Conservation (phyloP, 2,797 vertebrate species). For the Melanotaenia maccullochi region DNA sequence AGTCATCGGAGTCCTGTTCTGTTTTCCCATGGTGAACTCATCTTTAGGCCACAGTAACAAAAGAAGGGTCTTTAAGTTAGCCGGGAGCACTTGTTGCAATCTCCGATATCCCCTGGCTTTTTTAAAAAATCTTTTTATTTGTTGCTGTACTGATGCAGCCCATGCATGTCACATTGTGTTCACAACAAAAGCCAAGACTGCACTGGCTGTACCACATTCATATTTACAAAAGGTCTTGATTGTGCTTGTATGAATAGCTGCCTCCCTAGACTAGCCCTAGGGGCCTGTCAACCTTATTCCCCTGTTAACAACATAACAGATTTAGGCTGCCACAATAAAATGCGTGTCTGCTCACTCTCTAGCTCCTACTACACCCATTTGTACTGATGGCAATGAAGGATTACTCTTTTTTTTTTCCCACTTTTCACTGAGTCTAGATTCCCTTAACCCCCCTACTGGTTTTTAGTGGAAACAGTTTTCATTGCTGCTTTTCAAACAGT, state of each 20-base stretch:
- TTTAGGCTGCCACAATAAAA: constrained; percentile 64
- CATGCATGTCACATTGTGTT: constrained; percentile 61
- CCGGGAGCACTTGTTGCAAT: constrained; percentile 39
- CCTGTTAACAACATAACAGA: constrained; percentile 58
- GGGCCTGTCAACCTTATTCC: constrained; percentile 67
- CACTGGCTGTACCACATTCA: constrained; percentile 57
- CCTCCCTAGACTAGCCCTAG: constrained; percentile 50
- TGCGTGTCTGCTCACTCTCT: constrained; percentile 45
- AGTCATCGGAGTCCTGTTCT: not conserved
- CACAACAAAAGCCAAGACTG: constrained; percentile 66
- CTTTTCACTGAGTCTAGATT: constrained; percentile 48
- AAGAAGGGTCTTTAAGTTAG: constrained; percentile 42
- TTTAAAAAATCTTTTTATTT: constrained; percentile 43
- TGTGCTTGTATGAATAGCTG: constrained; percentile 71
- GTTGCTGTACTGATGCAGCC: constrained; percentile 27
- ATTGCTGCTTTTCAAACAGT: constrained; percentile 55
- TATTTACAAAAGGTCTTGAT: constrained; percentile 74
- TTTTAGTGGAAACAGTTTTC: constrained; percentile 58
- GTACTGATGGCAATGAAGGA: constrained; percentile 41
- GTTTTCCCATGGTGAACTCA: constrained; percentile 12
- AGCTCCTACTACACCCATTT: constrained; percentile 33
- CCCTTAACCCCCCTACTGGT: constrained; percentile 27
- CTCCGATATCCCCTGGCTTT: constrained; percentile 39
- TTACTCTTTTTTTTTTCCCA: constrained; percentile 30
- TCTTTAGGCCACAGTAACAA: constrained; percentile 29